Evolutionary conservation across 1,140 invertebrate genomes (phyloP).

Genomic region (Eulimnadia texana): DNA sequence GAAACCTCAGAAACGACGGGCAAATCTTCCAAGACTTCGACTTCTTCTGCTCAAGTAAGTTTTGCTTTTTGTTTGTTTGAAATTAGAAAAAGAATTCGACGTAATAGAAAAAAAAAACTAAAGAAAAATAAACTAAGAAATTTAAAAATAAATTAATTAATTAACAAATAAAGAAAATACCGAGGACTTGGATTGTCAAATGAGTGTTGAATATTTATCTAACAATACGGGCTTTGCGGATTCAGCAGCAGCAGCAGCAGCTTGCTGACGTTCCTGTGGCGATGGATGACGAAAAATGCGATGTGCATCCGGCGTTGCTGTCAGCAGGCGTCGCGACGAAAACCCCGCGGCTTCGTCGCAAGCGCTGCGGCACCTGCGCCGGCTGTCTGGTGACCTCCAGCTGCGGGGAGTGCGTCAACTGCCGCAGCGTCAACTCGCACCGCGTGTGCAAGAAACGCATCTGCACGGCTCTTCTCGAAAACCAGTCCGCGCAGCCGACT

Average conservation of each 20-base stretch:
- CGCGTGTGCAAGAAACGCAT: conserved; percentile 7
- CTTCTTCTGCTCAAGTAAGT: not conserved
- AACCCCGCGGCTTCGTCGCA: not conserved
- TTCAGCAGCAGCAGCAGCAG: not conserved
- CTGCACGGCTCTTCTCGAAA: not conserved
- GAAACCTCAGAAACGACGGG: not conserved
- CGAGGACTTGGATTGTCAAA: too few relatives aligned
- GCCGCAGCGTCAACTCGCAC: not conserved
- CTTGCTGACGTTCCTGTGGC: not conserved
- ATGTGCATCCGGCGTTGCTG: not conserved
- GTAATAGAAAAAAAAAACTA: not conserved
- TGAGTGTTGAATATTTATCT: too few relatives aligned
- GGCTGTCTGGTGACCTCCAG: not conserved
- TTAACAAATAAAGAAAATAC: too few relatives aligned
- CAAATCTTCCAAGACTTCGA: not conserved
- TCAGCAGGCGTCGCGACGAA: not conserved
- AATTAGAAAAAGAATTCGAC: not conserved
- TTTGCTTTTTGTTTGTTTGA: not conserved
- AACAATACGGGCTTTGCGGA: too few relatives aligned
- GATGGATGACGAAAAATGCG: not conserved
- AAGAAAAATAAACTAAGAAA: not conserved
- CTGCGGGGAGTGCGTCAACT: conserved; percentile 4
- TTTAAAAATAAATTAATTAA: not conserved
- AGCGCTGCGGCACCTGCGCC: conserved; percentile 2
- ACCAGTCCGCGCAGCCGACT: not conserved